phyloP scores from a whole-genome alignment of 2,113 vertebrate species.

The Sapajus apella region DNA sequence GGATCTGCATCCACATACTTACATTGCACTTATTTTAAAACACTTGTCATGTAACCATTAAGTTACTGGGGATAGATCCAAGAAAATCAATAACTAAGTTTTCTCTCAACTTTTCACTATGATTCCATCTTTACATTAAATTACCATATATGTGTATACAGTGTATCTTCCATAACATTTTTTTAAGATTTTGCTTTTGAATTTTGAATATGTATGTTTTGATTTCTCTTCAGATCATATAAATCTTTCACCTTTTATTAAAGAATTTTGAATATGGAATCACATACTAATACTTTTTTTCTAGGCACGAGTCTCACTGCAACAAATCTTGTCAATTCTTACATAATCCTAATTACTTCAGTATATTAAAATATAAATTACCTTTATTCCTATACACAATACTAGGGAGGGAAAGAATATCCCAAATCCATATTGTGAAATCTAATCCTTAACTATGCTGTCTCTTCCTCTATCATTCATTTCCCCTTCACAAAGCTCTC shows the following conservation, averaged over 20 bases:
- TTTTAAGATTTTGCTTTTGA: not conserved
- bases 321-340: not conserved
- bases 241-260: too few relatives aligned
- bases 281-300: not conserved
- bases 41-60: not conserved
- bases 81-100: not conserved
- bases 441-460: not conserved
- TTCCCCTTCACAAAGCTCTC: not conserved
- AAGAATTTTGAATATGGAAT: not conserved
- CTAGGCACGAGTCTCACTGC: not conserved
- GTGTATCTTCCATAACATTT: not conserved
- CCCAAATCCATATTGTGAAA: not conserved
- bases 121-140: not conserved
- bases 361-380: not conserved
- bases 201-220: not conserved
- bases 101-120: not conserved
- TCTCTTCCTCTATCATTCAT: not conserved
- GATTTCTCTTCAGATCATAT: too few relatives aligned
- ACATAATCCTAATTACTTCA: not conserved
- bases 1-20: not conserved
- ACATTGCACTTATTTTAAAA: not conserved
- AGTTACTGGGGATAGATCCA: not conserved
- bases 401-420: accelerated
- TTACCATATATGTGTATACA: not conserved
- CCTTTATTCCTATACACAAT: not conserved